phyloP scores from a whole-genome alignment of 2,888 invertebrate genomes.

The Tolmerus cingulatus region DNA sequence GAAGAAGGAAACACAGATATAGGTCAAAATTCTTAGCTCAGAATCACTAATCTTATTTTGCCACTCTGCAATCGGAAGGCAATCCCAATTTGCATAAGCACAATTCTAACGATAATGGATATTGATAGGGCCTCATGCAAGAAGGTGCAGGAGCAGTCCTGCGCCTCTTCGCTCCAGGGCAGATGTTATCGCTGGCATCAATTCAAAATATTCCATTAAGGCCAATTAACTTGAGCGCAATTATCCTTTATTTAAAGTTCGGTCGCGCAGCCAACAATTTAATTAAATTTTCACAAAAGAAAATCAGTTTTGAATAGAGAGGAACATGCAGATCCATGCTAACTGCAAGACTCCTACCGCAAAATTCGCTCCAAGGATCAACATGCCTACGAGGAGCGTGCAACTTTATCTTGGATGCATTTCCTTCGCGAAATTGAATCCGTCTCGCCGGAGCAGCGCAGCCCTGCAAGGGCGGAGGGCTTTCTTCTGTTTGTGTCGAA shows the following conservation, averaged over 20 bases:
- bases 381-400: not conserved
- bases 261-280: slow-evolving; percentile 2
- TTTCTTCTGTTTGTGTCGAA: not conserved
- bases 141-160: not conserved
- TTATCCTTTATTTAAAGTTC: slow-evolving; percentile 3
- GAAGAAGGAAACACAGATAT: not conserved
- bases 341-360: not conserved
- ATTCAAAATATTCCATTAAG: slow-evolving; percentile 6
- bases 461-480: not conserved
- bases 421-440: slow-evolving; percentile 4
- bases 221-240: not conserved
- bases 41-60: not conserved
- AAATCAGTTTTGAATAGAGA: not conserved
- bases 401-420: not conserved
- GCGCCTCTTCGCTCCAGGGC: not conserved
- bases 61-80: not conserved
- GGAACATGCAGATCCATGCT: not conserved
- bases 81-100: not conserved
- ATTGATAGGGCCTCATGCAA: not conserved
- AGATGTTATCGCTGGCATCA: slow-evolving; percentile 1
- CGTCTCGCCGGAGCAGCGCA: not conserved
- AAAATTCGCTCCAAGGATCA: not conserved
- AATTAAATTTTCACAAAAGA: slow-evolving; percentile 12
- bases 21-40: not conserved
- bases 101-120: not conserved